Conservation (phyloP, 2,888 invertebrate species). For the Perdita meconis region DNA sequence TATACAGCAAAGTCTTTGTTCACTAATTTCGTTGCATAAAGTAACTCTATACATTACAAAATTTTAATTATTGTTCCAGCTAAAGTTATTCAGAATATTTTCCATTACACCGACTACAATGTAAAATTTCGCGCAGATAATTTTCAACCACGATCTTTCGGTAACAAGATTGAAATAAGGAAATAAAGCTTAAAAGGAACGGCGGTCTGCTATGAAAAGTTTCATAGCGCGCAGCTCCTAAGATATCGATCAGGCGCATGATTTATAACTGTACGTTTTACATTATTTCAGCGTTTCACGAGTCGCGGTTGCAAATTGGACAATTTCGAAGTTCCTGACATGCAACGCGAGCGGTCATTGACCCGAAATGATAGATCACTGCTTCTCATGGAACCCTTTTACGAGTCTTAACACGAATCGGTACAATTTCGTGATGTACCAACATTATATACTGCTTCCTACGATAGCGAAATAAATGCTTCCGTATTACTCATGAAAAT, state of each 20-base stretch:
- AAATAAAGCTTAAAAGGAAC: neutral
- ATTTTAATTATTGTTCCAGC: too few relatives aligned
- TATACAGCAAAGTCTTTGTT: too few relatives aligned
- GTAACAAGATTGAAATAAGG: neutral
- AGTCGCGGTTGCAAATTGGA: conserved; percentile 27
- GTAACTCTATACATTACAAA: too few relatives aligned
- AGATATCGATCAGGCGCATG: conserved; percentile 25
- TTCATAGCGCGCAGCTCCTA: neutral
- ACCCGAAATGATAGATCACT: conserved; percentile 39
- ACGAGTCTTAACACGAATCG: neutral
- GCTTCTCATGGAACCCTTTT: neutral
- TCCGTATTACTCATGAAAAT: neutral
- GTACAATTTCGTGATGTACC: neutral
- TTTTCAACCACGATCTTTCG: too few relatives aligned
- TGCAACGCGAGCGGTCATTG: conserved; percentile 29
- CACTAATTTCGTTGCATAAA: too few relatives aligned
- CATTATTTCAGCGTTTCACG: conserved; percentile 13
- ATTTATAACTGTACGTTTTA: conserved; percentile 36
- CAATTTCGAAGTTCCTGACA: conserved; percentile 47
- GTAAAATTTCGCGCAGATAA: too few relatives aligned
- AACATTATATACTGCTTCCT: neutral
- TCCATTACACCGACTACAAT: too few relatives aligned
- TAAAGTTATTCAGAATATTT: too few relatives aligned
- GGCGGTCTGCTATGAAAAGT: conserved; percentile 1
- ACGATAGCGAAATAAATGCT: neutral